Evolutionary conservation across 2,888 invertebrate species (phyloP), one percentile per base, ranked within the genome.

Genomic region (Limnephilus rhombicus): DNA sequence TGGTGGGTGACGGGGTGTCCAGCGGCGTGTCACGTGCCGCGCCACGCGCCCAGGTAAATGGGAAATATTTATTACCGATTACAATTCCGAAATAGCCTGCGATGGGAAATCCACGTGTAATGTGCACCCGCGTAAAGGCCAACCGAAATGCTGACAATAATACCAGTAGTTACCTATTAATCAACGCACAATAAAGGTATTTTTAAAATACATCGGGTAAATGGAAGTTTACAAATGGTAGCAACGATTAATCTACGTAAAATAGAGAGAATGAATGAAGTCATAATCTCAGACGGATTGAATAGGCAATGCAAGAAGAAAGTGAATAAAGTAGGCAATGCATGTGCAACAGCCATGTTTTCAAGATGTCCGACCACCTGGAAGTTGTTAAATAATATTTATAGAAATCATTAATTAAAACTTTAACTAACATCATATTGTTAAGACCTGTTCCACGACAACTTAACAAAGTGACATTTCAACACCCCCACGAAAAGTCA

Each of bases 51-150:
- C 15, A n/a, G 68, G 91, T 80, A 90, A 92, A 92, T 92, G 90
- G 92, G 82, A 90, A 92, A 92, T 92, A 92, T 92, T 92, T 90
- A 92, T 90, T 92, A 82, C 90, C 92, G 92, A 92, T 92, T 90
- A 92, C 90, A 88, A 83, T 90, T 92, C 92, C 92, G 90, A 85
- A 90, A 85, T 91, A 80, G 53, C 53, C 86, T 87, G 68, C 53
- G 87, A 53, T 68, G 34, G 87, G 53, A 49, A 31, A n/a, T 49
- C 49, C 87, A 31, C 53, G 49, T 45, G 86, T 49, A 87, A 68
- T 18, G 31, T 87, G 29, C 87, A 87, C 29, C 85, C 85, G 29
- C 49, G 18, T 31, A 41, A 41, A 83, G 9, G 18, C 37, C 18
- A 24, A 18, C 13, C 18, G 34, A 83, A 83, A 18, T 11, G 37